Base-by-base conservation (phyloP, 2,113 vertebrate genomes). In the Lycaon pictus region DNA sequence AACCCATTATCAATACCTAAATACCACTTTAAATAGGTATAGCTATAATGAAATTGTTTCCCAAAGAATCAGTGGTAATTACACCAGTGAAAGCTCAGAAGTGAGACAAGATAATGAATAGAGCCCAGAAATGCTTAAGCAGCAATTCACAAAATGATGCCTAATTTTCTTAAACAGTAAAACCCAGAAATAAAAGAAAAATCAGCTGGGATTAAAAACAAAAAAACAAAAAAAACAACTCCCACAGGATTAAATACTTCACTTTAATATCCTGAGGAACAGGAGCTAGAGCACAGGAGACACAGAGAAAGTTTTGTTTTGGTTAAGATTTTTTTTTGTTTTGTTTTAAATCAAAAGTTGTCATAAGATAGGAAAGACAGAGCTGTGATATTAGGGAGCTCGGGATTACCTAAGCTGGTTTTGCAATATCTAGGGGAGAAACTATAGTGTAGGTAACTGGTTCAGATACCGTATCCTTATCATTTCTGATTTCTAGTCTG, bases 21-120 rank as follows among this genome's bases (percentile, higher is more conserved):
- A 94, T 95, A 91, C 85, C 35, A 51, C 83, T 97, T 96, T 94
- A 96, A 97, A 55, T 93, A 97, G 96, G 62, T 81, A 53, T 67
- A 62, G 58, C 77, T 91, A 0, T 97, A 97, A 95, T 94, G 90
- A 97, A 96, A 96, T 95, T 97, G 93, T 97, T 97, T 94, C 82
- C 85, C 58, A 32, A 84, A 96, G 91, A 97, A 96, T 95, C 96
- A 76, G 9, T 97, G 84, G 63, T 95, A 88, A 96, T 97, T 97
- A 77, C 19, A 91, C 62, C 95, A 94, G 62, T 97, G 90, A 94
- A 97, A 90, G 53, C 91, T 91, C 11, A 91, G 85, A 94, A 93
- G 10, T 82, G 80, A 97, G 91, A 84, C 77, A 67, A 67, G 88
- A 93, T 96, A 95, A 97, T 93, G 65, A 97, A 94, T 85, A 82